A percentile compares a stretch with the other conserved stretches of the same genome.
These are phyloP conservation scores for Aleiodes testaceus DNA, from an alignment of 2,888 invertebrate genomes.

Conservation along the genomic window DNA sequence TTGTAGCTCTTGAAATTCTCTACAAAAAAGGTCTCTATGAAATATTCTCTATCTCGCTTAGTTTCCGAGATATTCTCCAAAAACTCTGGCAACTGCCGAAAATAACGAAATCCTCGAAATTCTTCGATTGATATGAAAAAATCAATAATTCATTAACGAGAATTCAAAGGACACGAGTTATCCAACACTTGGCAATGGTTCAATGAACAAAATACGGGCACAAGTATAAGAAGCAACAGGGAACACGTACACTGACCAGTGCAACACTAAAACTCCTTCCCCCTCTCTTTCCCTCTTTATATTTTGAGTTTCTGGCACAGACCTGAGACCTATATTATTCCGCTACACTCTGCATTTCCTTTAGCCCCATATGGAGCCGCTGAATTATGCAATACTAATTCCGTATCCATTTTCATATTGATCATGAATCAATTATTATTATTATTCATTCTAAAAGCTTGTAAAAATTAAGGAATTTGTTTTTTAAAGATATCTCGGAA, in stretches of 20 bases:
- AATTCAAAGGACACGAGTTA: not conserved
- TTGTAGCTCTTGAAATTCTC: not conserved
- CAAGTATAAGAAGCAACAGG: conserved; percentile 32
- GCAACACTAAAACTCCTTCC: conserved; percentile 10
- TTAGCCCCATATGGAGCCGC: conserved; percentile 18
- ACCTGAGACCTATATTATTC: conserved; percentile 66
- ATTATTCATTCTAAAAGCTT: not conserved
- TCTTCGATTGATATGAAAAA: too few species aligned
- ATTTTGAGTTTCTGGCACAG: conserved; percentile 70
- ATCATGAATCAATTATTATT: not conserved
- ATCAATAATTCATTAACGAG: too few species aligned
- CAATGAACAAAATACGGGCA: conserved; percentile 13
- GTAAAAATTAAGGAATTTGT: too few species aligned
- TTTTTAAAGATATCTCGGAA: too few species aligned
- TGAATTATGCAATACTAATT: conserved; percentile 31
- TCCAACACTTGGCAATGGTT: conserved; percentile 15
- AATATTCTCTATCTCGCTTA: too few species aligned
- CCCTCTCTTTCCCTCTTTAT: conserved; percentile 52
- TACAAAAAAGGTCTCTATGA: too few species aligned
- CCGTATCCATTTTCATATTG: conserved; percentile 1
- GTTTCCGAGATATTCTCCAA: too few species aligned
- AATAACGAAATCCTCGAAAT: too few species aligned
- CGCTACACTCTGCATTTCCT: conserved; percentile 30
- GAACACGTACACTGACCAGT: conserved; percentile 43
- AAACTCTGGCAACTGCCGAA: too few species aligned